Evolutionary conservation across 1,140 invertebrate species (phyloP).

Genomic region (Aphelenchoides besseyi): DNA sequence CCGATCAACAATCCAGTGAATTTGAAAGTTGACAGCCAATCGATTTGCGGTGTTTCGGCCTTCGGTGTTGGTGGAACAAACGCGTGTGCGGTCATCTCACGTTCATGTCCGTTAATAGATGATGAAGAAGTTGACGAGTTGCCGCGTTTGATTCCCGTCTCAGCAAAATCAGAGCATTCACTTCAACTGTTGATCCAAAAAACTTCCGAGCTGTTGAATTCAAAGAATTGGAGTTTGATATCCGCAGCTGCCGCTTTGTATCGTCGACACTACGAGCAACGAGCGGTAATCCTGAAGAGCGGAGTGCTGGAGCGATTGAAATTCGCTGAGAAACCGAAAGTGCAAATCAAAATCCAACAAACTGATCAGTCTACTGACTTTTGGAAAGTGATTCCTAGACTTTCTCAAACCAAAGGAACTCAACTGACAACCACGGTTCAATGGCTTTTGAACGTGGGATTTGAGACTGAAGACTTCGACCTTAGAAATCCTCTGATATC

Average conservation of each 20-base stretch:
- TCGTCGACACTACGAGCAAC: slow-evolving; percentile 7
- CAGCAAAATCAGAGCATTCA: slow-evolving; percentile 37
- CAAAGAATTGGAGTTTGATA: slow-evolving; percentile 18
- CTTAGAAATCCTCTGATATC: background rate
- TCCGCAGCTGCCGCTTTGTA: background rate
- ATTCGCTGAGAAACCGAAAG: background rate
- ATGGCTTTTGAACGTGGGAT: background rate
- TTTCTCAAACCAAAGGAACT: background rate
- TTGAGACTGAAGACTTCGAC: background rate
- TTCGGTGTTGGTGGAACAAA: slow-evolving; percentile 57
- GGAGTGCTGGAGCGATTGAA: background rate
- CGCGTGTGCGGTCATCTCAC: slow-evolving; percentile 44
- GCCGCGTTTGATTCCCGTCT: slow-evolving; percentile 28
- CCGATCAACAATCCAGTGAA: slow-evolving; percentile 7
- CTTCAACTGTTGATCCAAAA: slow-evolving; percentile 13
- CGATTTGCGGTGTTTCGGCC: slow-evolving; percentile 26
- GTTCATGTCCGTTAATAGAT: background rate
- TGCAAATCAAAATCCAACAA: background rate
- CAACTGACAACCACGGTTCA: background rate
- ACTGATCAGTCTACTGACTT: background rate
- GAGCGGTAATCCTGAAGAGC: slow-evolving; percentile 11
- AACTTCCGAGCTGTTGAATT: background rate
- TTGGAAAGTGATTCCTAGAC: slow-evolving; percentile 1
- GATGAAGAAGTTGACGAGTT: slow-evolving; percentile 2
- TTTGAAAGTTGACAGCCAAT: background rate